Evolutionary conservation across 2,888 invertebrate species (phyloP), one percentile per base, ranked within the genome.

Genomic region (Lepidocyrtinus sp.): DNA sequence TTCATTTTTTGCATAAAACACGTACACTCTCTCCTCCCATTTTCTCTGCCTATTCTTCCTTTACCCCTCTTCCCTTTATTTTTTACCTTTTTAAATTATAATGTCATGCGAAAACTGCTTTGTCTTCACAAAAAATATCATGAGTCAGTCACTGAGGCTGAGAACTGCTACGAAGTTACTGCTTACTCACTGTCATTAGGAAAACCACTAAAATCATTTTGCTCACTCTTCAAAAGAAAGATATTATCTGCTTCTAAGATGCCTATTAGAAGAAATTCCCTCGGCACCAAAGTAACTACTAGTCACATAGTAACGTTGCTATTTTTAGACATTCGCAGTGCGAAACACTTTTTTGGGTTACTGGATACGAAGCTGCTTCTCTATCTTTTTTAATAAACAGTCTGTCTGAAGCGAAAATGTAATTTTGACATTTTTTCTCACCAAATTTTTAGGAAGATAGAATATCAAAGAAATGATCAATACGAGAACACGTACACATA

Each of bases 131-230:
- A 45, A 45, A 55, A 12, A 55, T 55, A 55, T n/a, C n/a, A 12
- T 12, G 5, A 55, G 5, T 55, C 55, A 55, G 55, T 36, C 55
- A 3, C n/a, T 9, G 5, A 50, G 50, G 55, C n/a, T n/a, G 17
- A 55, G 9, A 55, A 55, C 5, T 55, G 55, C 55, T 55, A 17
- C 55, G 36, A 55, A 36, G 36, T 36, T 36, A 7, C 45, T 69
- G 22, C 50, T 24, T 55, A n/a, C 19, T 69, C 50, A 55, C 19
- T 25, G 68, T 50, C 68, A 25, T 69, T 55, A 61, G 25, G 55
- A 61, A 70, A 59, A 26, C 46, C 68, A 50, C 68, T 55, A 69
- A 69, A 50, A 67, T 67, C 55, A 69, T 69, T 69, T 69, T 64
- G 22, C 26, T 64, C 24, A 22, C 25, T 36, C 12, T 5, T 36